Evolutionary conservation across 2,113 vertebrate species (phyloP).

Genomic region (Scalopus aquaticus): DNA sequence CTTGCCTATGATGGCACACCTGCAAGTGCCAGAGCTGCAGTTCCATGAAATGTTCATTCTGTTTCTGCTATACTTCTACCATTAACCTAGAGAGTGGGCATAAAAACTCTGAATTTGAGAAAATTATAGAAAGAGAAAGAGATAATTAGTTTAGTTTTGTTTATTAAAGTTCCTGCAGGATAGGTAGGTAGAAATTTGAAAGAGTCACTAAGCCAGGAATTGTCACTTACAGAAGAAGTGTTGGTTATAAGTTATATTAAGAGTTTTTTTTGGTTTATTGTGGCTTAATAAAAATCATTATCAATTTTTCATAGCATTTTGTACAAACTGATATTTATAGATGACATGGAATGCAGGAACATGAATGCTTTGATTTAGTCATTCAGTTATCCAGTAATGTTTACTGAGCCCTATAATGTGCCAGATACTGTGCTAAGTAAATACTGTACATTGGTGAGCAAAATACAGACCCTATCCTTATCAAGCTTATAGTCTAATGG

Average conservation of each 20-base stretch:
- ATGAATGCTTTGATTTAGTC: neutral
- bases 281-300: constrained; percentile 11
- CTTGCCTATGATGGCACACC: neutral
- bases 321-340: neutral
- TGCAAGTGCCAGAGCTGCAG: neutral
- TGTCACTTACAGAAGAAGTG: constrained; percentile 7
- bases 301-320: neutral
- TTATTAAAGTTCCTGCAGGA: neutral
- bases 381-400: constrained; percentile 6
- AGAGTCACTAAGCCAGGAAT: neutral
- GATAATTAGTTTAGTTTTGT: constrained; percentile 21
- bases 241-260: constrained; percentile 11
- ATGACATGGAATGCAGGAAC: neutral
- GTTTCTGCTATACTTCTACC: neutral
- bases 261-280: constrained; percentile 48
- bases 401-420: neutral
- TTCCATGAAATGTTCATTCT: neutral
- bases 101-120: constrained; percentile 26
- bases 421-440: neutral
- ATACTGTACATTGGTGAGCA: neutral
- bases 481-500: neutral
- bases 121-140: neutral
- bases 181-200: constrained; percentile 38
- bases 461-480: neutral
- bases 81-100: neutral